phyloP scores from a whole-genome alignment of 2,113 vertebrate genomes.

The Mormyrus iriodes region DNA sequence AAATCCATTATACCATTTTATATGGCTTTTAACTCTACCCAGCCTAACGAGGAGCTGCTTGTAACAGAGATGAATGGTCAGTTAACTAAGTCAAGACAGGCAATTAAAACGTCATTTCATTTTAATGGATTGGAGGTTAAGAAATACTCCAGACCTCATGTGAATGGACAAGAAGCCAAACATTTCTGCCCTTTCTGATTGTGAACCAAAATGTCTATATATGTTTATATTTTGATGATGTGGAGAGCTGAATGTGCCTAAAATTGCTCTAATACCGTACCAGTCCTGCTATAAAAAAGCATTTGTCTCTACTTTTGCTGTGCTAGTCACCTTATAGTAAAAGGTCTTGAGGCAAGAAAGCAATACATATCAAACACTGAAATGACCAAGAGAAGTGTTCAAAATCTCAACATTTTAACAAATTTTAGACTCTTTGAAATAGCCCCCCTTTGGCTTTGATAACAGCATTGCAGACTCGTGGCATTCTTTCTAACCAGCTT shows the following conservation, averaged over 20 bases:
- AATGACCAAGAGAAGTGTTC: not conserved
- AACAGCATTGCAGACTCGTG: not conserved
- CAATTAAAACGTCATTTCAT: not conserved
- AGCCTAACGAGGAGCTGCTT: not conserved
- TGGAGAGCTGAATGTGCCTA: not conserved
- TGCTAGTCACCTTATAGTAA: not conserved
- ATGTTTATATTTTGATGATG: not conserved
- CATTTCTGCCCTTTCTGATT: not conserved
- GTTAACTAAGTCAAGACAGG: not conserved
- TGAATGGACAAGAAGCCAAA: not conserved
- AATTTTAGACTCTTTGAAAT: not conserved
- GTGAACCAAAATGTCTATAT: not conserved
- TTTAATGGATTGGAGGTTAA: not conserved
- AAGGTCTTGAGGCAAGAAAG: not conserved
- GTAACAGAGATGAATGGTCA: not conserved
- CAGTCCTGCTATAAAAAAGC: too few species aligned
- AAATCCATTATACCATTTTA: not conserved
- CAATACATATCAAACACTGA: not conserved
- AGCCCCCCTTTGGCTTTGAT: not conserved
- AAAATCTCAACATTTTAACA: not conserved
- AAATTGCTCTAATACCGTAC: not conserved
- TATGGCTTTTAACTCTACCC: not conserved
- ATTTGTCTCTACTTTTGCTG: not conserved
- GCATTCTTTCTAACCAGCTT: not conserved
- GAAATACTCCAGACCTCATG: not conserved